Conservation (phyloP, 2,888 invertebrate genomes). For the Ctenicera cuprea region DNA sequence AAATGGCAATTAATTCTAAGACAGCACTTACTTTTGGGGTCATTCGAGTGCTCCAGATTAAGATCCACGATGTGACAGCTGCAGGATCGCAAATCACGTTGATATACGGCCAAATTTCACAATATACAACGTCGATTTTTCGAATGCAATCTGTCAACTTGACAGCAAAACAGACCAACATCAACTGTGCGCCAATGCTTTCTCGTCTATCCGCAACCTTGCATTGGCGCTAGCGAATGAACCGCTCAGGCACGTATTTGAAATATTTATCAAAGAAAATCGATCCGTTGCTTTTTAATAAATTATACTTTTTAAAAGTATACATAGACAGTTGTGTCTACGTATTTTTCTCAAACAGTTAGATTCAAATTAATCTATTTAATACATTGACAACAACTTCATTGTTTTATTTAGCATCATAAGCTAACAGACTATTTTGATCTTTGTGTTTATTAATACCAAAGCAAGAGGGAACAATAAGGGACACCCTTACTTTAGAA, state of each 20-base stretch:
- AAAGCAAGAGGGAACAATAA: no score
- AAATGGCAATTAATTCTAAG: constrained; percentile 35
- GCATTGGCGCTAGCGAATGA: constrained; percentile 44
- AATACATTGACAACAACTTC: no score
- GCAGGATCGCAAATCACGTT: constrained; percentile 63
- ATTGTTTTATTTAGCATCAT: no score
- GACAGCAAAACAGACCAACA: constrained; percentile 50
- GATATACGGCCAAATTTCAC: constrained; percentile 60
- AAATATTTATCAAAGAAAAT: not conserved
- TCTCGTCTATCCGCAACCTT: constrained; percentile 24
- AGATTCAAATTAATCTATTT: no score
- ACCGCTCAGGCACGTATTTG: constrained; percentile 35
- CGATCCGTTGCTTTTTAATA: not conserved
- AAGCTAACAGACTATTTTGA: no score
- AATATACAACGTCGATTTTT: constrained; percentile 63
- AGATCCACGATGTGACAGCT: constrained; percentile 59
- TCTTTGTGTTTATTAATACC: no score
- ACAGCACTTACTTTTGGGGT: constrained; percentile 55
- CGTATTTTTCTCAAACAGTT: no score
- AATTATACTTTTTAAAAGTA: no score
- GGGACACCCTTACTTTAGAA: no score
- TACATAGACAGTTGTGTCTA: no score
- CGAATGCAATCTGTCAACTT: constrained; percentile 63
- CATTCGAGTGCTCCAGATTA: constrained; percentile 62
- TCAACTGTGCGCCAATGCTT: constrained; percentile 51